Evolutionary conservation across 2,888 invertebrate species (phyloP).

Genomic region (Saturnia japonica): DNA sequence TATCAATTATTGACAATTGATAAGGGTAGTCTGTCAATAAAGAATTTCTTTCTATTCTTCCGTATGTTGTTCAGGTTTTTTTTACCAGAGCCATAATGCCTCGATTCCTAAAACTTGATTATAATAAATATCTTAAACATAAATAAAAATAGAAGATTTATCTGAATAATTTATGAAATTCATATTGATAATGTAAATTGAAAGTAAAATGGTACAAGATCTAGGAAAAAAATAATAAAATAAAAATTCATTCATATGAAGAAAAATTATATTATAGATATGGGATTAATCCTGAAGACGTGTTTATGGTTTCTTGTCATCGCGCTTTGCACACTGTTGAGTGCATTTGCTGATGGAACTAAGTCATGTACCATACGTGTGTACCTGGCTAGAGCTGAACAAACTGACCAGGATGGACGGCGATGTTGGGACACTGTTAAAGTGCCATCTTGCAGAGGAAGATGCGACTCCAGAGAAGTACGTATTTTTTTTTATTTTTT

Average conservation of each 20-base stretch:
- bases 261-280: not conserved
- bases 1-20: too few species aligned
- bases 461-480: constrained; percentile 92
- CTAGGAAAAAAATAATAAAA: too few species aligned
- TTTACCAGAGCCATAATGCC: too few species aligned
- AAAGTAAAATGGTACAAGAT: too few species aligned
- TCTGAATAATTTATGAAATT: too few species aligned
- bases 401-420: constrained; percentile 83
- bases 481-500: not conserved
- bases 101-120: too few species aligned
- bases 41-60: too few species aligned
- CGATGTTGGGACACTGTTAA: constrained; percentile 89
- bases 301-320: constrained; percentile 21
- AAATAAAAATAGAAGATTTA: too few species aligned
- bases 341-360: constrained; percentile 27
- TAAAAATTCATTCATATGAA: not conserved
- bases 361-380: constrained; percentile 83
- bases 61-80: too few species aligned
- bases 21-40: too few species aligned
- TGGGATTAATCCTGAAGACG: constrained; percentile 6
- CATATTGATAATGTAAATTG: too few species aligned
- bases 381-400: constrained; percentile 85
- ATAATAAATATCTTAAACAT: too few species aligned
- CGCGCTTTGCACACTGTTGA: constrained; percentile 26
- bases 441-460: constrained; percentile 90